Base-by-base conservation (phyloP, 2,888 invertebrate species). In the Tubulanus polymorphus region DNA sequence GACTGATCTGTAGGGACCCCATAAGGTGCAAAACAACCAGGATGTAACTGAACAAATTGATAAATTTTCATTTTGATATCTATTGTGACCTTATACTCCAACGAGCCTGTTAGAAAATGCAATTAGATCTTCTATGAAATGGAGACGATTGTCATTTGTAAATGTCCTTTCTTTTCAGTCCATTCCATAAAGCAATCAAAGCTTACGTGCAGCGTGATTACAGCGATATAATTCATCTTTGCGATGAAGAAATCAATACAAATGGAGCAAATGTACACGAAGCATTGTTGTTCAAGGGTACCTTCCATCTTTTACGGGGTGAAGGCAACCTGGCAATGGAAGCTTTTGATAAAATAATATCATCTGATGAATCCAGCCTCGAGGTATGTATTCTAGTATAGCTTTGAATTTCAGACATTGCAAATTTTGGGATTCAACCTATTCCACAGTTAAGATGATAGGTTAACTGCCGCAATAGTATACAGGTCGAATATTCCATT, bases 291-390 rank as follows among this genome's bases (percentile, higher is more conserved):
- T 79, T 94, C 63, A 84, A 93, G 56, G 91, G 88, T 35, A 91
- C 93, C 23, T 90, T 94, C 78, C 85, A 88, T 75, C 82, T 91
- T 56, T 81, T 94, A 29, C 83, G 86, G 37, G 91, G 91, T 3
- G 71, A 75, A 56, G 62, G 63, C 3, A 67, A 71, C 25, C 64
- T 66, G 50, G 76, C 80, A 2, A 48, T 69, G 5, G 55, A 58
- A 5, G 85, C 87, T 70, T 87, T 90, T 69, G 84, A 85, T 37
- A 53, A 55, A 29, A 56, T 75, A 1, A 57, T 73, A 37, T n/a
- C n/a, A n/a, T n/a, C n/a, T n/a, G n/a, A n/a, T n/a, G n/a, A n/a
- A n/a, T n/a, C n/a, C n/a, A n/a, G n/a, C n/a, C n/a, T n/a, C n/a
- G n/a, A n/a, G n/a, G n/a, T n/a, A n/a, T n/a, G n/a, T n/a, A n/a